Base-by-base conservation (phyloP, 1,140 invertebrate species). In the Apis florea region DNA sequence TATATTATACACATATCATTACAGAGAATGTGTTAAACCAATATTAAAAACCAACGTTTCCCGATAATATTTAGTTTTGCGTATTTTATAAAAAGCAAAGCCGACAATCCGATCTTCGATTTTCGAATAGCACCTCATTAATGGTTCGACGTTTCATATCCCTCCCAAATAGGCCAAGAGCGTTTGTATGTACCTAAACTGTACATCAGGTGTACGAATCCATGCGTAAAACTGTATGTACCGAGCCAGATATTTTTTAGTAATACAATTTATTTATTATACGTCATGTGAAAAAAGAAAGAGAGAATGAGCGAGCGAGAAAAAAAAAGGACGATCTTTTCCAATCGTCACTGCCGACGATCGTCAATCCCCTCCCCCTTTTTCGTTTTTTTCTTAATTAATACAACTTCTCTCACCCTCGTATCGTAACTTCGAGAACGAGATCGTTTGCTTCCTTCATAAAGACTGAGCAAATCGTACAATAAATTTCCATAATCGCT, bases 231-330 rank as follows among this genome's bases (percentile, higher is more conserved):
- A 66, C 64, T 89, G 82, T 85, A 86, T 88, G 83, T 86, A 89
- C 85, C 87, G 87, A 88, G 87, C 84, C 87, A 88, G 82, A 86
- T 80, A 66, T 84, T 90, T 61, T 89, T 84, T 84, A 89, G 77
- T 87, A 89, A 89, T 86, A 87, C 83, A 86, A 84, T 88, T 90
- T 88, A 89, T 90, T 90, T 89, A 89, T 90, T 89, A 87, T 89
- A 88, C 59, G 68, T 21, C 69, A 69, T 49, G 59, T 15, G 40
- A 59, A 56, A 54, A 68, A 49, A 19, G 19, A 19, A 26, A 51
- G 75, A 67, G 67, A 69, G 24, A 9, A 40, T 40, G 31, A 40
- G 4, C 31, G 17, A n/a, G 47, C n/a, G 13, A 49, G 66, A 69
- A 26, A 24, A 70, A 51, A 31, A 24, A 71, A 1, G 63, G 67